A percentile compares a stretch with the other conserved stretches of the same genome.
These are phyloP conservation scores for Nycticorax nycticorax DNA, from an alignment of 2,113 vertebrate genomes.

Conservation along the genomic window DNA sequence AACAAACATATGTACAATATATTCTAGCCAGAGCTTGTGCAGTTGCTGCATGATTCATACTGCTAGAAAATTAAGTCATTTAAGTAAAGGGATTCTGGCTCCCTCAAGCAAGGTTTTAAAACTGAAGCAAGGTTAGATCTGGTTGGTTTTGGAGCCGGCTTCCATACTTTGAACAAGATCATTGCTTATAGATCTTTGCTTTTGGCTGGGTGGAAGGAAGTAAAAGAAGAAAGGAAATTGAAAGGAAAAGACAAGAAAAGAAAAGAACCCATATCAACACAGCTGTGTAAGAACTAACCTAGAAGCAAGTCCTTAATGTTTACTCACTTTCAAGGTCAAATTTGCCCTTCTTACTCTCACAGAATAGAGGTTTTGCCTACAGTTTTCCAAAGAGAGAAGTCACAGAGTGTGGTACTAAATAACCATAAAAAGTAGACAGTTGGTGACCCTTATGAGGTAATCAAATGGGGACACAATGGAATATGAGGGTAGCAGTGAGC, in stretches of 20 bases:
- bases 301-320: neutral
- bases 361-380: neutral
- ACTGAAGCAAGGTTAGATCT: neutral
- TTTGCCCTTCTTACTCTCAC: neutral
- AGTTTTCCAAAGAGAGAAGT: neutral
- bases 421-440: neutral
- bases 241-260: neutral
- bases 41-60: constrained; percentile 39
- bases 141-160: neutral
- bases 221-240: neutral
- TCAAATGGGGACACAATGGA: neutral
- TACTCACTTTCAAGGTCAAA: neutral
- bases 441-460: neutral
- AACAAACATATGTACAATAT: constrained; percentile 23
- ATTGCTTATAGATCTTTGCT: neutral
- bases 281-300: neutral
- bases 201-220: neutral
- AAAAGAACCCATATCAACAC: neutral
- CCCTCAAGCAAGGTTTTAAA: constrained; percentile 36
- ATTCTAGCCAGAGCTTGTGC: neutral
- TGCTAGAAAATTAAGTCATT: constrained; percentile 50
- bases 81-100: constrained; percentile 18
- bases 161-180: neutral
- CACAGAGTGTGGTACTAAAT: neutral
- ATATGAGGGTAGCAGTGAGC: neutral